These are phyloP conservation scores for Nannospalax galili DNA, from an alignment of 2,113 vertebrate species.

Conservation along the genomic window DNA sequence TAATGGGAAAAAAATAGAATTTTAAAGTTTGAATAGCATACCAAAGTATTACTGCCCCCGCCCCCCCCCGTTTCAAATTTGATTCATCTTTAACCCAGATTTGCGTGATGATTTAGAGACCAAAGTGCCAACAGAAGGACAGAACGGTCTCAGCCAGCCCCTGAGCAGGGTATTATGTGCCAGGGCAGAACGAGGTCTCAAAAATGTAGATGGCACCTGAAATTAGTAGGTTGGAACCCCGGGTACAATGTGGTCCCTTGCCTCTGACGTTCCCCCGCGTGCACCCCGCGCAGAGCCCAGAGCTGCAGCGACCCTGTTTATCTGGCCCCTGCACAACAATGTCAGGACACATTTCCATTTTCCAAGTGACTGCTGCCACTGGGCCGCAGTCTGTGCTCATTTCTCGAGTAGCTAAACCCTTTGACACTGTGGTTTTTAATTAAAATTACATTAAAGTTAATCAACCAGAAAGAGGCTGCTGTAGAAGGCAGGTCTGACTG, in stretches of 20 bases:
- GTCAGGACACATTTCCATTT: constrained; percentile 98
- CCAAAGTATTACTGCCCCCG: neutral
- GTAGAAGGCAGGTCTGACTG: constrained; percentile 97
- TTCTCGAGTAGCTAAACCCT: constrained; percentile 99
- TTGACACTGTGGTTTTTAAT: constrained; percentile 99
- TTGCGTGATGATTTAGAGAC: constrained; percentile 41
- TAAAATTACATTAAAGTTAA: constrained; percentile 99
- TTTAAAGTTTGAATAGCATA: constrained; percentile 20
- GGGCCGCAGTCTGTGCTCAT: constrained; percentile 99
- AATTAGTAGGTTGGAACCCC: constrained; percentile 47
- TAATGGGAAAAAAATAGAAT: constrained; percentile 13
- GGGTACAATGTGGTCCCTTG: constrained; percentile 53
- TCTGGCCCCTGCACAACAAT: constrained; percentile 89
- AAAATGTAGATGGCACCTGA: constrained; percentile 45
- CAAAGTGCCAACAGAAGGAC: constrained; percentile 58
- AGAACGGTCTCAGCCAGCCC: constrained; percentile 67
- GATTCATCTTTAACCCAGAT: constrained; percentile 70
- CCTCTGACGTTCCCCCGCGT: constrained; percentile 61
- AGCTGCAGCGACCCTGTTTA: constrained; percentile 87
- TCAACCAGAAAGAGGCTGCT: constrained; percentile 98
- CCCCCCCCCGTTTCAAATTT: constrained; percentile 46
- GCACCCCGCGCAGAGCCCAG: constrained; percentile 66
- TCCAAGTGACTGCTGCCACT: constrained; percentile 97
- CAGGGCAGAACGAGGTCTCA: constrained; percentile 51
- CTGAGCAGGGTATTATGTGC: constrained; percentile 12